These are phyloP conservation scores for Harpalus rubripes DNA, from an alignment of 2,888 invertebrate genomes.

Conservation along the genomic window DNA sequence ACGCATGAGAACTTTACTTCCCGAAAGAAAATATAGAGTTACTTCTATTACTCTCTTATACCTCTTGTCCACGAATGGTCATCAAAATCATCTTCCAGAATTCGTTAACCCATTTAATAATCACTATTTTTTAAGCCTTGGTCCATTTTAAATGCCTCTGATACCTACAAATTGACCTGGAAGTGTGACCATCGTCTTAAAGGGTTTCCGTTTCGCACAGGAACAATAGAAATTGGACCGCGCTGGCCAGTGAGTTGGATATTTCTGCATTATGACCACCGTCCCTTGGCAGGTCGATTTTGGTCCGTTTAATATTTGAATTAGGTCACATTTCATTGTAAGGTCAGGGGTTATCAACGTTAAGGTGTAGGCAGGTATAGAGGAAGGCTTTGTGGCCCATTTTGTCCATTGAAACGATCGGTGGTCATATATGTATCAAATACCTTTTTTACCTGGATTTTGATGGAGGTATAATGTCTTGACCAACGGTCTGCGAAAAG, in stretches of 20 bases:
- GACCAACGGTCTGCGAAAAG: constrained; percentile 51
- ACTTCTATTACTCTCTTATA: not conserved
- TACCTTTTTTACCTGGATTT: constrained; percentile 59
- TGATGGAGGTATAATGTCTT: constrained; percentile 41
- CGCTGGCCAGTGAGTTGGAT: constrained; percentile 34
- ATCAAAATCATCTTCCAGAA: constrained; percentile 59
- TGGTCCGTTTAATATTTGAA: constrained; percentile 53
- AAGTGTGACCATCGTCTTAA: constrained; percentile 56
- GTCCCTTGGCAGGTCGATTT: constrained; percentile 26
- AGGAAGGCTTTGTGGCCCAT: not conserved
- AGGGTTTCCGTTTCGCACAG: constrained; percentile 42
- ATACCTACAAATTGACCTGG: constrained; percentile 60
- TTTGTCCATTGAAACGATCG: constrained; percentile 37
- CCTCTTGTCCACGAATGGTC: not conserved
- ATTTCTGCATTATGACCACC: constrained; percentile 31
- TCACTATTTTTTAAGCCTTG: constrained; percentile 49
- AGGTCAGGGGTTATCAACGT: constrained; percentile 55
- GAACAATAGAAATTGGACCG: constrained; percentile 36
- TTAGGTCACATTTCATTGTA: constrained; percentile 59
- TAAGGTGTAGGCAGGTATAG: constrained; percentile 55
- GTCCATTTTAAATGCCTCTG: constrained; percentile 59
- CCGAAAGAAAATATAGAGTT: constrained; percentile 53
- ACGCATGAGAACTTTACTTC: constrained; percentile 54
- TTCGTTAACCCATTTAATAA: constrained; percentile 56
- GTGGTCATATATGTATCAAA: constrained; percentile 51